Percentiles rank a stretch among this genome's conserved stretches.
Evolutionary conservation across 92 coral and sea anemone species (phyloP).

Genomic region (Epizoanthus ramosus): DNA sequence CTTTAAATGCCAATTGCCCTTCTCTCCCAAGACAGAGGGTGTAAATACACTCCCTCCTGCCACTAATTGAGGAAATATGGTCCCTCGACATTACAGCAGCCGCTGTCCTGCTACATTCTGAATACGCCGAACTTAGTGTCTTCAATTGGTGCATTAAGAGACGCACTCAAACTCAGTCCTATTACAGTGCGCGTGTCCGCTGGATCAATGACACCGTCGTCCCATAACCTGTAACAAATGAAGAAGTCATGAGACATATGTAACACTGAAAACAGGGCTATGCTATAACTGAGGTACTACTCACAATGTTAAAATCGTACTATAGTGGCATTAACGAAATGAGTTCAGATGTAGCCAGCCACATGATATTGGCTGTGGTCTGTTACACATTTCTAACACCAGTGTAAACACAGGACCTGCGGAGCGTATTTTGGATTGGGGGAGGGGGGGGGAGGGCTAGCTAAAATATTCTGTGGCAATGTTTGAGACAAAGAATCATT

Average conservation of each 20-base stretch:
- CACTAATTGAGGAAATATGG: no score
- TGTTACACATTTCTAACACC: no score
- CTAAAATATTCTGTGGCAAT: no score
- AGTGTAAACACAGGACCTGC: no score
- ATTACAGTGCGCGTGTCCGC: conserved; percentile 91
- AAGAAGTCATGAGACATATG: neutral
- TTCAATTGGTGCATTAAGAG: conserved; percentile 77
- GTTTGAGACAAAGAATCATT: no score
- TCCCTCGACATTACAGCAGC: neutral
- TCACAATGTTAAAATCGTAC: neutral
- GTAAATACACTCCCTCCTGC: no score
- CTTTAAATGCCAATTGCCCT: no score
- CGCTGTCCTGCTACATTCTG: conserved; percentile 64
- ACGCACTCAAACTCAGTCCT: conserved; percentile 91
- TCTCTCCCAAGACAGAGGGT: no score
- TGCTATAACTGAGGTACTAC: neutral
- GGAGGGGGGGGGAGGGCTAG: no score
- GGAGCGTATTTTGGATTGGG: no score
- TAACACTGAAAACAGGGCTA: neutral
- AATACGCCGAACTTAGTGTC: conserved; percentile 92
- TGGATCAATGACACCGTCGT: conserved; percentile 98
- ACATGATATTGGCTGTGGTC: no score
- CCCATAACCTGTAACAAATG: conserved; percentile 85
- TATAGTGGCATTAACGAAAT: neutral
- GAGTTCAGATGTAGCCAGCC: no score